These are phyloP conservation scores for Heteromyza rotundicornis DNA, from an alignment of 2,888 invertebrate genomes.

Conservation along the genomic window DNA sequence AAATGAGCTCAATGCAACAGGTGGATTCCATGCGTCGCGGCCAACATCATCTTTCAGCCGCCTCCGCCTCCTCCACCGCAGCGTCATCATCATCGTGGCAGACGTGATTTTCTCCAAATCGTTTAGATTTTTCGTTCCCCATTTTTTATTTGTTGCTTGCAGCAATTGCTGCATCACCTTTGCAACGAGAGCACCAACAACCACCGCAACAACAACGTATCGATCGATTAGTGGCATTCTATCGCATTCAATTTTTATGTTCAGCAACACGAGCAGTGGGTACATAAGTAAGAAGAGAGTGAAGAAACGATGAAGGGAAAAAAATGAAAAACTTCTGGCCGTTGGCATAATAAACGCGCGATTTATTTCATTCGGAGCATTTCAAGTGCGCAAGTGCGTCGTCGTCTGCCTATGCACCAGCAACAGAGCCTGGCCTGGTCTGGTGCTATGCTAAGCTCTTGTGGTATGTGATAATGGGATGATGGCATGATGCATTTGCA, in stretches of 20 bases:
- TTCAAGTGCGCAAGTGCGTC: constrained; percentile 45
- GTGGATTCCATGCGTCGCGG: constrained; percentile 44
- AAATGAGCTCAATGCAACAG: constrained; percentile 55
- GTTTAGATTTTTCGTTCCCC: constrained; percentile 43
- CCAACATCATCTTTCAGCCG: constrained; percentile 24
- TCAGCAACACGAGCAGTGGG: constrained; percentile 36
- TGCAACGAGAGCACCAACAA: constrained; percentile 7
- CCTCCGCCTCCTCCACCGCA: constrained; percentile 27
- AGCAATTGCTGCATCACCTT: constrained; percentile 25
- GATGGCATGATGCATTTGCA: constrained; percentile 51
- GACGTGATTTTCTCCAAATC: constrained; percentile 53
- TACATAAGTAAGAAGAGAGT: constrained; percentile 22
- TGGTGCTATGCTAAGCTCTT: constrained; percentile 25
- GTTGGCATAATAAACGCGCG: constrained; percentile 54
- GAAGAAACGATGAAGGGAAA: not conserved
- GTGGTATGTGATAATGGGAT: constrained; percentile 56
- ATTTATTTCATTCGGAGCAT: constrained; percentile 52
- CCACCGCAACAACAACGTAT: constrained; percentile 19
- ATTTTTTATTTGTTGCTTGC: constrained; percentile 50
- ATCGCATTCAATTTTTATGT: constrained; percentile 56
- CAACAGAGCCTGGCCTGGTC: not conserved
- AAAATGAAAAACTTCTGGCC: constrained; percentile 32
- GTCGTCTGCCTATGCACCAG: not conserved
- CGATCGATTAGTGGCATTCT: constrained; percentile 52
- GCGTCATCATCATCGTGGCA: constrained; percentile 31